Percentiles rank a stretch among this genome's conserved stretches.
Conservation (phyloP, 1,140 invertebrate species). For the Drosophila bocqueti region DNA sequence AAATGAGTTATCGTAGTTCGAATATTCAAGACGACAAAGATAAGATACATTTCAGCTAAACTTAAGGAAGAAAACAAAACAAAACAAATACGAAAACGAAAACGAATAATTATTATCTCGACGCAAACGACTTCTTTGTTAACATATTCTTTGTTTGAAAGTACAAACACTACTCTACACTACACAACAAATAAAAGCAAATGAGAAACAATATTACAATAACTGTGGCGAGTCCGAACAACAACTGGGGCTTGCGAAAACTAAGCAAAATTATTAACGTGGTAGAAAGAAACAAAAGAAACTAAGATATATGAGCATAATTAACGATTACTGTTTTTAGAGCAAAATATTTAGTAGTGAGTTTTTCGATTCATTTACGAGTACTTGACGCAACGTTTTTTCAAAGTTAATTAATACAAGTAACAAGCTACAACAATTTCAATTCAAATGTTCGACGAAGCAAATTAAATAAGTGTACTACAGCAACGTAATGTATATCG, state of each 20-base stretch:
- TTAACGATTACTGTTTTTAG: conserved; percentile 46
- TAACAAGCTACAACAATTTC: conserved; percentile 58
- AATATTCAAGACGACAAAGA: conserved; percentile 55
- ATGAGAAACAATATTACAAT: conserved; percentile 82
- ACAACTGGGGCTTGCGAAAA: conserved; percentile 63
- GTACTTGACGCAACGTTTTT: conserved; percentile 61
- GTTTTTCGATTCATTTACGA: conserved; percentile 75
- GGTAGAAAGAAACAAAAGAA: conserved; percentile 68
- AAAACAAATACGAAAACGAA: conserved; percentile 18
- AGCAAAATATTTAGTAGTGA: conserved; percentile 71
- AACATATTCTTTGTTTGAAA: conserved; percentile 58
- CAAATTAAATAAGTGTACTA: conserved; percentile 82
- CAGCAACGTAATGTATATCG: conserved; percentile 54
- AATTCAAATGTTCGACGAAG: conserved; percentile 68
- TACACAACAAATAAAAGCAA: conserved; percentile 60
- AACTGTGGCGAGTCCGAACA: conserved; percentile 77
- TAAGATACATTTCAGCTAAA: conserved; percentile 59
- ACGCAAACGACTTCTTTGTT: conserved; percentile 67
- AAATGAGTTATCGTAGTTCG: conserved; percentile 76
- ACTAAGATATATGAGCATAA: conserved; percentile 31
- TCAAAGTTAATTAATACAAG: conserved; percentile 67
- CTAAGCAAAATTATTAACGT: conserved; percentile 63
- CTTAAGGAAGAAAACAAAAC: conserved; percentile 55
- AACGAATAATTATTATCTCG: conserved; percentile 60
- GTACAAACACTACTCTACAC: conserved; percentile 51